These are phyloP conservation scores for Trichosurus vulpecula DNA, from an alignment of 2,797 vertebrate species.

Conservation along the genomic window DNA sequence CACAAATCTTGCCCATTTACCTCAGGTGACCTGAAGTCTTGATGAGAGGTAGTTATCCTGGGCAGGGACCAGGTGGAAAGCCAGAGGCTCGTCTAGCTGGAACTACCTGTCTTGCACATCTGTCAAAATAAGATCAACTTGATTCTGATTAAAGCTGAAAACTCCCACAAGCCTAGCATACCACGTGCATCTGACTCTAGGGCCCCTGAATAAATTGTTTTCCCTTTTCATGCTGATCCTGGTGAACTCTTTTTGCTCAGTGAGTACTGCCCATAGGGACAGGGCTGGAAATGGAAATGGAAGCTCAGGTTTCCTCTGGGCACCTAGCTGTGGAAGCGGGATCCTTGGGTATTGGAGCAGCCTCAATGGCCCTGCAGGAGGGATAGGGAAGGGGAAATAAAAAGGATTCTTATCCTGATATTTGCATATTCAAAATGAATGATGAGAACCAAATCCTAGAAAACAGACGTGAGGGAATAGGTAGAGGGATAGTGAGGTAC, in stretches of 20 bases:
- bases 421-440: slow-evolving; percentile 45
- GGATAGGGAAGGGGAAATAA: slow-evolving; percentile 39
- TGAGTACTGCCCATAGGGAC: slow-evolving; percentile 74
- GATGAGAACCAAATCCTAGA: neutral
- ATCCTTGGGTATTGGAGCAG: slow-evolving; percentile 42
- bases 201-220: slow-evolving; percentile 84
- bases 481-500: neutral
- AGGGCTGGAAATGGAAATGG: slow-evolving; percentile 83
- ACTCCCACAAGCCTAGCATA: slow-evolving; percentile 74
- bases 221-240: slow-evolving; percentile 75
- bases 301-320: slow-evolving; percentile 76
- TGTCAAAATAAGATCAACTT: slow-evolving; percentile 81
- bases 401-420: neutral
- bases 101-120: slow-evolving; percentile 72
- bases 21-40: neutral
- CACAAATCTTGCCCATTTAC: fast-evolving
- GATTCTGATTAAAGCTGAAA: slow-evolving; percentile 84
- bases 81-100: slow-evolving; percentile 36
- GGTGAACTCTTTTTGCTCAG: slow-evolving; percentile 65
- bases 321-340: slow-evolving; percentile 74
- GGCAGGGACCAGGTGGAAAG: slow-evolving; percentile 56
- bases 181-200: slow-evolving; percentile 78
- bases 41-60: neutral
- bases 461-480: neutral
- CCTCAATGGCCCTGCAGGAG: slow-evolving; percentile 48